Conservation (phyloP, 2,113 vertebrate species). For the Hemicordylus capensis region DNA sequence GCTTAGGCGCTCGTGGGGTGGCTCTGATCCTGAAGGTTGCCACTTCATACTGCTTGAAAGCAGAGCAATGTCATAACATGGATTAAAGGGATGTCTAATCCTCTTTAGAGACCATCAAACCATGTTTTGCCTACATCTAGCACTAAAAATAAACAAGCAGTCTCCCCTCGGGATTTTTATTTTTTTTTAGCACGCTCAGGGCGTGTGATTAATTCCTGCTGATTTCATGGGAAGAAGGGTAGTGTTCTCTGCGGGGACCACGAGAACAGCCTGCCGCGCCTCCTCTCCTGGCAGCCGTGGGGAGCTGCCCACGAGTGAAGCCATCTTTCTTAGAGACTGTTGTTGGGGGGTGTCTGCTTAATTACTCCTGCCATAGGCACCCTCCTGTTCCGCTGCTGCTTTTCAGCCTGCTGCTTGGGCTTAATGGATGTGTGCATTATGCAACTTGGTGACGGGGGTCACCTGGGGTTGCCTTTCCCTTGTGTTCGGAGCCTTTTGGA, state of each 20-base stretch:
- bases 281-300: background rate
- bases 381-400: background rate
- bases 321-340: too few relatives aligned
- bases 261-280: too few relatives aligned
- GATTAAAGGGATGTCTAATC: background rate
- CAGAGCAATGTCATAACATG: background rate
- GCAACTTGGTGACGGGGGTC: accelerated
- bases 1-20: background rate
- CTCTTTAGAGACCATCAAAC: background rate
- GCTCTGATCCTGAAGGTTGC: background rate
- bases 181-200: background rate
- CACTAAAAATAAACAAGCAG: background rate
- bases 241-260: background rate
- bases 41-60: background rate
- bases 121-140: accelerated
- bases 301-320: background rate
- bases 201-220: background rate
- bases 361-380: background rate
- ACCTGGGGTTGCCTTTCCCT: background rate
- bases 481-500: accelerated
- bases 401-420: background rate
- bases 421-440: background rate
- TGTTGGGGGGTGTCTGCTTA: background rate
- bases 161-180: background rate
- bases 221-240: background rate